Evolutionary conservation across 2,113 vertebrate species (phyloP), one percentile per base, ranked within the genome.

Genomic region (Labeo catla): DNA sequence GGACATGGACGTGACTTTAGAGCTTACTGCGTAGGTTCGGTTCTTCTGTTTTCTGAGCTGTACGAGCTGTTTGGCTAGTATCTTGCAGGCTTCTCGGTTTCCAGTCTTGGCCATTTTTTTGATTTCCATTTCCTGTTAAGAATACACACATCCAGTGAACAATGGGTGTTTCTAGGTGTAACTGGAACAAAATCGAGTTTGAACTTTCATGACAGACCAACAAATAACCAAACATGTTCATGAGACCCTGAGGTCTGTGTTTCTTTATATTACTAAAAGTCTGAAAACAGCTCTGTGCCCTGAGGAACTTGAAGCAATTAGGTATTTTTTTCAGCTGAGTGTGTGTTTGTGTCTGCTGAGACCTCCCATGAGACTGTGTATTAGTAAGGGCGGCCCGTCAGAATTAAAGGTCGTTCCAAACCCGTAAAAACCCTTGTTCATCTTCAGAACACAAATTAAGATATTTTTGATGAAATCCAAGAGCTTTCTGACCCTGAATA

Each of bases 41-140:
- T 96, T 98, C 81, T 98, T 99, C 93, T 99, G 98, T 91, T 98
- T 99, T 88, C 97, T 91, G 73, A 99, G 91, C 77, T 99, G 97
- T 10, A 99, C 97, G 28, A 99, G 92, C 89, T 99, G 98, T 90
- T 99, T 99, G 83, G 98, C 98, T 34, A 99, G 94, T 89, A 99
- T 96, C 87, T 96, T 97, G 84, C 98, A 99, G n/a, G 97, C 98
- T 87, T 99, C 98, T 86, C 95, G 96, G 93, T 99, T 99, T 43
- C 98, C 98, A 23, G 95, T 96, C 91, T 98, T 99, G 21, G 98
- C 98, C 98, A 99, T 99, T 93, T 99, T 99, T 95, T 98, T 99
- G 84, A 99, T 99, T 95, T 99, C 98, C 92, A 97, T 93, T 88
- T 98, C 98, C 98, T 99, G 89, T 78, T 83, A 16, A 65, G 6